phyloP scores from a whole-genome alignment of 64 coral and sea anemone species.

The Platygyra sinensis region DNA sequence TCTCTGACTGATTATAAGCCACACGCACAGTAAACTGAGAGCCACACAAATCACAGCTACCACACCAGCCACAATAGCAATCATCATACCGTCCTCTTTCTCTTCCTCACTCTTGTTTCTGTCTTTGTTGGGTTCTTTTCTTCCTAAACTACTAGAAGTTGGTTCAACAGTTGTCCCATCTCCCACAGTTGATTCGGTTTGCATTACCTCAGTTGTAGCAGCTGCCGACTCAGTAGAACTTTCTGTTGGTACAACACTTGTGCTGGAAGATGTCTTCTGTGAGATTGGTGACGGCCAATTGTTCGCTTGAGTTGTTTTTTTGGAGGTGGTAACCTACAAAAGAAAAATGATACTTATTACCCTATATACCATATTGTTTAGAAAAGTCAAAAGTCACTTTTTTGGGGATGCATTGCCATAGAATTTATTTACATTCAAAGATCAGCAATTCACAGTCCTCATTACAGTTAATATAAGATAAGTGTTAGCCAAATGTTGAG shows the following conservation, averaged over 20 bases:
- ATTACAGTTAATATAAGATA: too few species aligned
- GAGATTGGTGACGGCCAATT: neutral
- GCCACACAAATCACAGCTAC: slow-evolving; percentile 23
- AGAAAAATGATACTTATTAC: too few species aligned
- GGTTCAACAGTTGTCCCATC: neutral
- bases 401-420: too few species aligned
- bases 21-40: slow-evolving; percentile 2
- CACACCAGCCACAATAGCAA: neutral
- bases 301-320: neutral
- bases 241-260: neutral
- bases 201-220: neutral
- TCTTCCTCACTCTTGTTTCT: neutral
- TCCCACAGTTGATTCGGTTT: neutral
- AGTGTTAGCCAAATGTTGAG: too few species aligned
- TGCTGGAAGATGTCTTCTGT: neutral
- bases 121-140: neutral
- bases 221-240: neutral
- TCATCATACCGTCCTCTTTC: neutral
- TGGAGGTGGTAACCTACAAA: neutral
- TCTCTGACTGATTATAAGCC: slow-evolving; percentile 28
- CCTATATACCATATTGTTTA: too few species aligned
- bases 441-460: too few species aligned
- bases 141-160: neutral
- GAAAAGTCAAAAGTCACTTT: too few species aligned
- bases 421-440: too few species aligned